Evolutionary conservation across 2,113 vertebrate genomes (phyloP), one percentile per base, ranked within the genome.

Genomic region (Silurus glanis): DNA sequence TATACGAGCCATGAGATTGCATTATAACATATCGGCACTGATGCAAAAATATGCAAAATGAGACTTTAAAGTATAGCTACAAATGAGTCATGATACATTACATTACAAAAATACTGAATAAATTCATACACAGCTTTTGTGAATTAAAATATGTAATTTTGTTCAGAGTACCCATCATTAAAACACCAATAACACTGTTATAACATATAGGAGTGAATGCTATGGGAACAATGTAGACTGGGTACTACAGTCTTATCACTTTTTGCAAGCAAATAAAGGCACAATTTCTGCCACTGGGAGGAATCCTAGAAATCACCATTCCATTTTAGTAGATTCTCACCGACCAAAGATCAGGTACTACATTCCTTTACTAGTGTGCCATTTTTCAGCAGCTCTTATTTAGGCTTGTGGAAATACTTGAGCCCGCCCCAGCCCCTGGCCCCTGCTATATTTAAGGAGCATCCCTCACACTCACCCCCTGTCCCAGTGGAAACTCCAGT

Each of bases 401-500:
- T 95, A 94, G 95, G 87, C 92, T 95, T 95, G 91, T 93, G 91
- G 91, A 92, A 94, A 92, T 90, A 87, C 91, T 89, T 87, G 90
- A 85, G 71, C 89, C 94, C 93, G 82, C 91, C 92, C 87, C 85
- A 47, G 23, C 80, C 59, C 80, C 61, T 67, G 19, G 7, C 64
- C 93, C 90, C 91, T 8, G 74, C 81, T 87, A 88, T 95, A 95
- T 95, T 95, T 96, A 95, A 95, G 93, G 90, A 93, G 75, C 88
- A 88, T 89, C 90, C 91, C 53, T 71, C 79, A 89, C 89, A 82
- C 84, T 92, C 59, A 66, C 76, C 84, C 92, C 92, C 92, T 90
- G 93, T 95, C 95, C 95, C 94, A 92, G 94, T 91, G 91, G 92
- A 96, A 95, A 91, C 92, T 93, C 92, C 94, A 93, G 93, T 92